phyloP scores from a whole-genome alignment of 2,113 vertebrate species.

The Pterocles burchelli region DNA sequence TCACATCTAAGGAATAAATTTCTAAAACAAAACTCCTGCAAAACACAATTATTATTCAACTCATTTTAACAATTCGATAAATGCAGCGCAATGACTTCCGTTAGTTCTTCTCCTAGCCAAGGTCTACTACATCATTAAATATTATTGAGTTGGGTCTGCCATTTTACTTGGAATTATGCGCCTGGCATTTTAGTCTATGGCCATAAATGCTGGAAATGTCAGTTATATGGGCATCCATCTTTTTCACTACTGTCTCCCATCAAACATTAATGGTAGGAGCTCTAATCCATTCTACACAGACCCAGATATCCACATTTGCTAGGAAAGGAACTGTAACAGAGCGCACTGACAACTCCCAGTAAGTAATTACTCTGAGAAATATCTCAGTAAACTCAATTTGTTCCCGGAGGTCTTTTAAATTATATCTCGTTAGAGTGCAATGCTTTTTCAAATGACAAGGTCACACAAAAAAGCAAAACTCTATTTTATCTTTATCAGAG shows the following conservation, averaged over 20 bases:
- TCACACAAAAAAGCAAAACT: slow-evolving; percentile 69
- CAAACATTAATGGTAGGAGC: slow-evolving; percentile 72
- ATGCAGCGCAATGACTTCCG: slow-evolving; percentile 60
- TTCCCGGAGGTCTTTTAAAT: slow-evolving; percentile 74
- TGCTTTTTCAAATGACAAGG: slow-evolving; percentile 75
- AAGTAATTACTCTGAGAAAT: slow-evolving; percentile 77
- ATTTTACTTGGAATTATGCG: slow-evolving; percentile 76
- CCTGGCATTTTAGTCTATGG: slow-evolving; percentile 75
- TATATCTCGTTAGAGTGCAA: slow-evolving; percentile 70
- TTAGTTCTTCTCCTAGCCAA: slow-evolving; percentile 52
- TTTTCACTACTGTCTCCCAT: slow-evolving; percentile 73
- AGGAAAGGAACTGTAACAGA: slow-evolving; percentile 55
- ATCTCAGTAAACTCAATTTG: slow-evolving; percentile 76
- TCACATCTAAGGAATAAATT: slow-evolving; percentile 37
- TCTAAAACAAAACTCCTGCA: slow-evolving; percentile 47
- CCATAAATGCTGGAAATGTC: slow-evolving; percentile 78
- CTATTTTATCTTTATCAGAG: slow-evolving; percentile 69
- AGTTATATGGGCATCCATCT: slow-evolving; percentile 78
- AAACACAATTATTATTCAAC: slow-evolving; percentile 59
- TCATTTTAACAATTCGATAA: slow-evolving; percentile 69
- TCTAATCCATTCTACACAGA: slow-evolving; percentile 71
- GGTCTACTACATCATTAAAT: slow-evolving; percentile 75
- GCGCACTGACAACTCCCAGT: slow-evolving; percentile 65
- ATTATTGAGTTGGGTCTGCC: slow-evolving; percentile 77
- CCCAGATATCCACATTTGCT: slow-evolving; percentile 62